phyloP scores from a whole-genome alignment of 2,797 vertebrate genomes.

The Coreius guichenoti region DNA sequence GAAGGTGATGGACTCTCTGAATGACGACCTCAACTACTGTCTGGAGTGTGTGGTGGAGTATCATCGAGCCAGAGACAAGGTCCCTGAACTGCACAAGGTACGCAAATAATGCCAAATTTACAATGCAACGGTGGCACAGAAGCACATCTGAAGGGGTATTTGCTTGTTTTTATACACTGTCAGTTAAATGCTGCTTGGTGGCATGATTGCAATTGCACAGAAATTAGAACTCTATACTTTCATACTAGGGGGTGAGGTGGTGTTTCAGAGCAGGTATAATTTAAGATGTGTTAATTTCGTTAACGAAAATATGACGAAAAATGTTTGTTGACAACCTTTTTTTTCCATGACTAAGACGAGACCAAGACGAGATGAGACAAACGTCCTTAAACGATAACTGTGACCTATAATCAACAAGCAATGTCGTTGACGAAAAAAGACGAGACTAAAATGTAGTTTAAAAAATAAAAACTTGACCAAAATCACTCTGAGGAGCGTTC shows the following conservation, averaged over 20 bases:
- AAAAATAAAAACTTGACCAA: no score
- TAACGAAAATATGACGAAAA: no score
- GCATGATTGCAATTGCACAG: background rate
- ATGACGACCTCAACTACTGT: constrained; percentile 82
- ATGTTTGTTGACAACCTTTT: no score
- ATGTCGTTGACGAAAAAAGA: no score
- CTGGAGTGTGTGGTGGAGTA: constrained; percentile 85
- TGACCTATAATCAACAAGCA: no score
- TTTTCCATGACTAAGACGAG: no score
- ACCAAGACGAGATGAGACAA: no score
- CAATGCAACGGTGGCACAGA: background rate
- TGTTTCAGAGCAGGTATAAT: background rate
- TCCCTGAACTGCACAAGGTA: constrained; percentile 80
- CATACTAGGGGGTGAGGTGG: background rate
- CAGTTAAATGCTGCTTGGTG: background rate
- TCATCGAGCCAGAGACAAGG: constrained; percentile 78
- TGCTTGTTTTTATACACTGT: background rate
- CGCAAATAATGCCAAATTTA: background rate
- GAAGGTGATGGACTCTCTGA: constrained; percentile 70
- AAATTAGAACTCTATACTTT: background rate
- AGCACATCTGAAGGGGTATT: background rate
- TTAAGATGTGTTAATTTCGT: background rate
- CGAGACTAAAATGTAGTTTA: no score
- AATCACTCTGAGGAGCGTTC: no score
- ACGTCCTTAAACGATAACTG: no score